Evolutionary conservation across 2,113 vertebrate genomes (phyloP).

Genomic region (Salminus brasiliensis): DNA sequence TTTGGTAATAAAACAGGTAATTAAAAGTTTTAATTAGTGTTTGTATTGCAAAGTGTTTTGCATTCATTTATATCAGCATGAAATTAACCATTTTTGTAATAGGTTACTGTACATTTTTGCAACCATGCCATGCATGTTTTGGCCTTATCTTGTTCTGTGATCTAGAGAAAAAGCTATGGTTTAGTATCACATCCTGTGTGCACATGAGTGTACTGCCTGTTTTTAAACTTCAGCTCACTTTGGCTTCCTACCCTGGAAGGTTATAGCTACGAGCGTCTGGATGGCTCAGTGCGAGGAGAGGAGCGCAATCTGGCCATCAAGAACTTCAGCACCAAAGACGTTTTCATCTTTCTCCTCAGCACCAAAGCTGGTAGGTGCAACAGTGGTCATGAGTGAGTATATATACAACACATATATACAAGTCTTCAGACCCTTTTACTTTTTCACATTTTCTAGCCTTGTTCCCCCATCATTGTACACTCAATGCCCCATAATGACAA

Average conservation of each 20-base stretch:
- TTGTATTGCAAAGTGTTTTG: background rate
- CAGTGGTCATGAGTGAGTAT: background rate
- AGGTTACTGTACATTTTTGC: background rate
- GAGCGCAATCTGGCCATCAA: slow-evolving; percentile 91
- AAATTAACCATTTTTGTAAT: background rate
- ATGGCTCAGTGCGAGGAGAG: slow-evolving; percentile 89
- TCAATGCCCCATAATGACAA: no score
- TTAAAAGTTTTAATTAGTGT: no score
- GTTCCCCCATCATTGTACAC: no score
- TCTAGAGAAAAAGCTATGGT: slow-evolving; percentile 44
- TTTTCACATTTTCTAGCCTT: no score
- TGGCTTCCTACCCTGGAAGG: slow-evolving; percentile 69
- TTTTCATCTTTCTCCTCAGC: slow-evolving; percentile 91
- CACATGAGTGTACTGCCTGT: background rate
- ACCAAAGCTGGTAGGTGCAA: slow-evolving; percentile 86
- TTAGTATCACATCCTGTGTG: slow-evolving; percentile 51
- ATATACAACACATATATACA: no score
- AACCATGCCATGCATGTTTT: background rate
- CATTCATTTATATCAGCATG: background rate
- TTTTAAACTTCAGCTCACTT: slow-evolving; percentile 15
- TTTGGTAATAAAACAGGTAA: background rate
- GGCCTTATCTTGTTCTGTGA: slow-evolving; percentile 21
- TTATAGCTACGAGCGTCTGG: slow-evolving; percentile 92
- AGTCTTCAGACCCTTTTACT: no score
- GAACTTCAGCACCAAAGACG: slow-evolving; percentile 86